A percentile compares a stretch with the other conserved stretches of the same genome.
Conservation (phyloP, 1,140 invertebrate species). For the Nylanderia fulva region DNA sequence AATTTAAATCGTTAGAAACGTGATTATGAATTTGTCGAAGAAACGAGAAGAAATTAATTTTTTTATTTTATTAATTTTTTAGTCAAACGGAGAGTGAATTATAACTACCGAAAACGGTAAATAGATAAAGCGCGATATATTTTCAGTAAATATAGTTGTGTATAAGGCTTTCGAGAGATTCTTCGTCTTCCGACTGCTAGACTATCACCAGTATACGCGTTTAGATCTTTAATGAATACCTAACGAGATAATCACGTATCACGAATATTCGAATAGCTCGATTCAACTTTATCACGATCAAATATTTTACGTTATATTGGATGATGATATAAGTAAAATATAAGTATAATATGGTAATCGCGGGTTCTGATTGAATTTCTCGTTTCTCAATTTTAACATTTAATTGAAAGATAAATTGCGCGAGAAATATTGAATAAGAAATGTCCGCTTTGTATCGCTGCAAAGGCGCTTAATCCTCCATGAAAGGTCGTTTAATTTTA, state of each 20-base stretch:
- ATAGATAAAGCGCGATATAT: conserved; percentile 14
- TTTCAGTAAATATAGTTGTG: conserved; percentile 46
- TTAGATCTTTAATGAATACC: conserved; percentile 50
- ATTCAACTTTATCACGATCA: conserved; percentile 1
- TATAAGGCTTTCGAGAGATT: background rate
- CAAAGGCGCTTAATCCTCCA: background rate
- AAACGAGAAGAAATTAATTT: conserved; percentile 56
- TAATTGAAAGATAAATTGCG: conserved; percentile 31
- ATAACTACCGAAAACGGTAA: conserved; percentile 32
- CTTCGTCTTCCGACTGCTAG: conserved; percentile 21
- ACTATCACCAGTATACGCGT: background rate
- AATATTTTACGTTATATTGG: conserved; percentile 19
- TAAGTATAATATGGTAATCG: conserved; percentile 56
- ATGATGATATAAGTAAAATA: conserved; percentile 30
- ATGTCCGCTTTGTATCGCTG: background rate
- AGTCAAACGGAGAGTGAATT: conserved; percentile 49
- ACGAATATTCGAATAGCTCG: background rate
- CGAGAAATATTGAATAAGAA: conserved; percentile 49
- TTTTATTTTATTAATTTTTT: no score
- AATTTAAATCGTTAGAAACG: conserved; percentile 68
- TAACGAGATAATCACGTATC: conserved; percentile 52
- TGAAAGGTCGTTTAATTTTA: background rate
- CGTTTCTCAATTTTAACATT: conserved; percentile 41
- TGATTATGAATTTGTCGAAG: conserved; percentile 63
- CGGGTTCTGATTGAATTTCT: conserved; percentile 48